Percentiles rank a stretch among this genome's conserved stretches.
phyloP scores from a whole-genome alignment of 2,888 invertebrate genomes.

The Artemia sinica region DNA sequence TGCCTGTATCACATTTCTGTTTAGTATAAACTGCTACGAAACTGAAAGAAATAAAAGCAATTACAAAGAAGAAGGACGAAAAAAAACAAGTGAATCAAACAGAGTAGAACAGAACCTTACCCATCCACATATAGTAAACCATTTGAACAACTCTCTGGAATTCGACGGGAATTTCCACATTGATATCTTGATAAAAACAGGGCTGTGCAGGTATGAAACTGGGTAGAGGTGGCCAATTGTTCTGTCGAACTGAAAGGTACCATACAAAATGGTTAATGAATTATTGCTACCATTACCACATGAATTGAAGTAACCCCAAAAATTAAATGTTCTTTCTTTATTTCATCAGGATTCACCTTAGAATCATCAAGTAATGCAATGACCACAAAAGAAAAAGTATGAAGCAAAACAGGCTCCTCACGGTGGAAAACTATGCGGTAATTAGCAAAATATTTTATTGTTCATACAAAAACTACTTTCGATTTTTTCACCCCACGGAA shows the following conservation, averaged over 20 bases:
- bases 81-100: no score
- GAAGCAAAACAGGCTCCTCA: no score
- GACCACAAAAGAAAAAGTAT: not conserved
- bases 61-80: no score
- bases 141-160: slow-evolving; percentile 90
- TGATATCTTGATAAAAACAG: slow-evolving; percentile 98
- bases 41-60: no score
- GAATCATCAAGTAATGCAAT: not conserved
- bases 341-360: no score
- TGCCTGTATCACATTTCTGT: no score
- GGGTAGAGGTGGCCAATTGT: slow-evolving; percentile 98
- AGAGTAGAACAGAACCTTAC: slow-evolving; percentile 43
- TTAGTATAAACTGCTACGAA: no score
- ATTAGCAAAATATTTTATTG: no score
- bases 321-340: no score
- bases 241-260: slow-evolving; percentile 44
- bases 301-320: slow-evolving; percentile 3
- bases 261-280: slow-evolving; percentile 12
- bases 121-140: slow-evolving; percentile 90
- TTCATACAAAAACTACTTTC: no score
- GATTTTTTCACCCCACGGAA: no score
- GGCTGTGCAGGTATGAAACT: slow-evolving; percentile 82
- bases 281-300: slow-evolving; percentile 12
- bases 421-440: no score
- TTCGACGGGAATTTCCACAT: slow-evolving; percentile 91